Evolutionary conservation across 1,140 invertebrate genomes (phyloP).

Genomic region (Alviniconcha marisindica): DNA sequence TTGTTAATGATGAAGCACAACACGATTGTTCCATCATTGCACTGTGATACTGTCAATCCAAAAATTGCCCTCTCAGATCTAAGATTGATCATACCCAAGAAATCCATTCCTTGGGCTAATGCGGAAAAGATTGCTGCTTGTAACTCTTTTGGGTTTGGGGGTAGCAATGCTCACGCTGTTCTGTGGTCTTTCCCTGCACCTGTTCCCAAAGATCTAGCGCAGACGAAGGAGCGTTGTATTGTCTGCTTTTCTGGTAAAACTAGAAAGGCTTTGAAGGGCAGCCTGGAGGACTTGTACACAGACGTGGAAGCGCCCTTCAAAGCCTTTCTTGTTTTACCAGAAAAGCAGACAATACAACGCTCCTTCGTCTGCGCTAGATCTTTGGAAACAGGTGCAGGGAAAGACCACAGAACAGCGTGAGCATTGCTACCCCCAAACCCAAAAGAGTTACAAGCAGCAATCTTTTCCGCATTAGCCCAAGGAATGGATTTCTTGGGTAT

Average conservation of each 20-base stretch:
- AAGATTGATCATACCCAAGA: too few species aligned
- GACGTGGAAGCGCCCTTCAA: conserved; percentile 36
- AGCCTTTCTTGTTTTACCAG: conserved; percentile 40
- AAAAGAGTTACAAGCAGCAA: conserved; percentile 64
- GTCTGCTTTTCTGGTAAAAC: conserved; percentile 44
- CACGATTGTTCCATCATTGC: conserved; percentile 57
- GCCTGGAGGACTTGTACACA: conserved; percentile 42
- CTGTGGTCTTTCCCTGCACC: too few species aligned
- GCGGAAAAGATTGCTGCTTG: conserved; percentile 49
- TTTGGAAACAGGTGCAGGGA: too few species aligned
- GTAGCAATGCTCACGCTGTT: conserved; percentile 62
- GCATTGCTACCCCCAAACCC: conserved; percentile 68
- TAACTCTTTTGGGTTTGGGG: conserved; percentile 69
- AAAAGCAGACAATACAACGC: conserved; percentile 40
- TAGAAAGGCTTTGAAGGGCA: conserved; percentile 40
- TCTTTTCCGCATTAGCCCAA: conserved; percentile 70
- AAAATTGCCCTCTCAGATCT: too few species aligned
- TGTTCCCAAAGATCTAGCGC: too few species aligned
- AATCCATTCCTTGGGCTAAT: conserved; percentile 70
- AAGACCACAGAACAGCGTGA: conserved; percentile 54
- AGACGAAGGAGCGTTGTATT: conserved; percentile 4
- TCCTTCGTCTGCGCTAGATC: too few species aligned
- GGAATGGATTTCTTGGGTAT: too few species aligned
- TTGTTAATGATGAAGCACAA: conserved; percentile 67
- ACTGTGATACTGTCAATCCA: conserved; percentile 43